Evolutionary conservation across 1,140 invertebrate species (phyloP).

Genomic region (Condylostylus longicornis): DNA sequence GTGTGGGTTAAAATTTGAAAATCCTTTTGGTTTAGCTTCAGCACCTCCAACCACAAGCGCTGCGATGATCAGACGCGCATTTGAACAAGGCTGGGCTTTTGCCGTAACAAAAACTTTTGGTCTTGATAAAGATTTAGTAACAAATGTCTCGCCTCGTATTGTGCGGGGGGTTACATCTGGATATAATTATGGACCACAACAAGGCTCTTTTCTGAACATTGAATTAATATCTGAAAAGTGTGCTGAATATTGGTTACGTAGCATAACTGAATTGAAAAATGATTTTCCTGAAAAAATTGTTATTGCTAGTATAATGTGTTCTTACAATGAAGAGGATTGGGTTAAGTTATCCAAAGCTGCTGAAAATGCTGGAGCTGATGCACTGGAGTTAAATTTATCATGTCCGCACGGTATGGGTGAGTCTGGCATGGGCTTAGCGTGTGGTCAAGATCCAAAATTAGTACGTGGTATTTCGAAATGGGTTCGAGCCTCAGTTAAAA

Average conservation of each 20-base stretch:
- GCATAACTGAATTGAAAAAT: conserved; percentile 74
- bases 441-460: conserved; percentile 80
- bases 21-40: conserved; percentile 93
- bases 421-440: conserved; percentile 92
- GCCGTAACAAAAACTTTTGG: conserved; percentile 92
- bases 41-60: conserved; percentile 89
- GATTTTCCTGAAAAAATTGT: conserved; percentile 88
- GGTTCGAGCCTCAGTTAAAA: conserved; percentile 70
- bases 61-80: conserved; percentile 88
- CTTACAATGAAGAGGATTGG: conserved; percentile 82
- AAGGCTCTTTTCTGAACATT: conserved; percentile 89
- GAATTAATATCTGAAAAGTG: conserved; percentile 97
- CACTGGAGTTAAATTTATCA: conserved; percentile 88
- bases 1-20: conserved; percentile 86
- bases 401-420: conserved; percentile 99
- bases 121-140: conserved; percentile 90
- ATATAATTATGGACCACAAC: conserved; percentile 82
- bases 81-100: conserved; percentile 93
- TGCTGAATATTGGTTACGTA: conserved; percentile 80
- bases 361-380: conserved; percentile 79
- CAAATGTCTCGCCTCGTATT: conserved; percentile 93
- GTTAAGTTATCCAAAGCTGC: conserved; percentile 59
- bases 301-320: conserved; percentile 95
- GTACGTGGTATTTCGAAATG: conserved; percentile 83
- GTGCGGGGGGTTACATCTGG: conserved; percentile 85